Base-by-base conservation (phyloP, 2,113 vertebrate genomes). In the Clarias magur region DNA sequence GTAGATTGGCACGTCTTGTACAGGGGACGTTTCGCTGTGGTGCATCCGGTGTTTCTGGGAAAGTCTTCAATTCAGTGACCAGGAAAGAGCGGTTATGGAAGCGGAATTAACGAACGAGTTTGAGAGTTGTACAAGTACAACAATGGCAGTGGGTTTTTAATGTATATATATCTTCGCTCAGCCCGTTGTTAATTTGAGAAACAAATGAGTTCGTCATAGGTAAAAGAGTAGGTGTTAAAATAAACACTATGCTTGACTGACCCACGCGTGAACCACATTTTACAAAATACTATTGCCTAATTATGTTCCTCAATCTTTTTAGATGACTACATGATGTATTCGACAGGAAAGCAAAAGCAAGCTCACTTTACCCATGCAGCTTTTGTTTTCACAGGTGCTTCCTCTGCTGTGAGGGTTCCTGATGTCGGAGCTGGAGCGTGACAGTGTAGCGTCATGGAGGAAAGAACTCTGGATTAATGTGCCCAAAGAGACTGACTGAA, bases 341-440 rank as follows among this genome's bases (percentile, higher is more conserved):
- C 3, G 25, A 60, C 12, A 34, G 30, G 48, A 67, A 75, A 76
- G 23, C 57, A n/a, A n/a, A 48, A 60, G 13, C 65, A 21, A 82
- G 72, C 79, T 16, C 34, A 34, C 27, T 48, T 85, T 75, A 84
- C 76, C 59, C 80, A 9, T 82, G 23, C 48, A 63, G 17, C 42
- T 79, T 82, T 84, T 84, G 63, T 90, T 86, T 88, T 80, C 59
- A 70, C 86, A 88, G 86, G 72, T 86, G 79, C 75, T 84, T 34
- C 48, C 83, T 80, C 19, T 38, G 6, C 48, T 57, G 21, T 75
- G 30, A 57, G 73, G 54, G 73, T 42, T 53, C 63, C 53, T 72
- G 72, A 59, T 85, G 48, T 34, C n/a, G 48, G 85, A 75, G 62
- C 34, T 56, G 75, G 86, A 81, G 57, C 53, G 16, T 80, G 78